These are phyloP conservation scores for Spheniscus humboldti DNA, from an alignment of 2,797 vertebrate species.

Conservation along the genomic window DNA sequence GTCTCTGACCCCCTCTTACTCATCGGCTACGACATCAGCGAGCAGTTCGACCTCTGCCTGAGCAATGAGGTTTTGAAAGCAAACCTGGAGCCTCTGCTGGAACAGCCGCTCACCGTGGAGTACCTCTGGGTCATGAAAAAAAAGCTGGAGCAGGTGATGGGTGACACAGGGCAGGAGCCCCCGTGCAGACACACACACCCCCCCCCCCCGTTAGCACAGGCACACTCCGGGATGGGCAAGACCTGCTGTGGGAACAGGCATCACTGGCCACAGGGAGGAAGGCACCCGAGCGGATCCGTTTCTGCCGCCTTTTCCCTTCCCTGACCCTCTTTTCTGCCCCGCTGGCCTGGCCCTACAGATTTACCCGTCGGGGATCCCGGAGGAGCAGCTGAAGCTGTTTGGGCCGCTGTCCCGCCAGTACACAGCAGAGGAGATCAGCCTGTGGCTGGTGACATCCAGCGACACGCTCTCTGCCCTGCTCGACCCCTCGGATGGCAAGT, in stretches of 20 bases:
- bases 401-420: not conserved
- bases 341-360: not conserved
- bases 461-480: constrained; percentile 43
- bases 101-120: fast-evolving
- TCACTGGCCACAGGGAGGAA: fast-evolving
- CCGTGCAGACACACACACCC: fast-evolving
- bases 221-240: fast-evolving
- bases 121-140: not conserved
- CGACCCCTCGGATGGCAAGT: fast-evolving
- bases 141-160: constrained; percentile 63
- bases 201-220: fast-evolving
- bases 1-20: not conserved
- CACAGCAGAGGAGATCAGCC: not conserved
- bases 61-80: not conserved
- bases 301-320: not conserved
- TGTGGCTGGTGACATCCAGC: constrained; percentile 19
- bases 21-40: fast-evolving
- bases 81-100: constrained; percentile 49
- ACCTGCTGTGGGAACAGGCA: fast-evolving
- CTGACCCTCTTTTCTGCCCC: not conserved
- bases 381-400: constrained; percentile 47
- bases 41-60: constrained; percentile 57
- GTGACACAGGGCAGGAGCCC: not conserved
- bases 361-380: constrained; percentile 6
- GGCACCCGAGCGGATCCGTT: fast-evolving